Conservation (phyloP, 2,113 vertebrate genomes). For the Thunnus maccoyii region DNA sequence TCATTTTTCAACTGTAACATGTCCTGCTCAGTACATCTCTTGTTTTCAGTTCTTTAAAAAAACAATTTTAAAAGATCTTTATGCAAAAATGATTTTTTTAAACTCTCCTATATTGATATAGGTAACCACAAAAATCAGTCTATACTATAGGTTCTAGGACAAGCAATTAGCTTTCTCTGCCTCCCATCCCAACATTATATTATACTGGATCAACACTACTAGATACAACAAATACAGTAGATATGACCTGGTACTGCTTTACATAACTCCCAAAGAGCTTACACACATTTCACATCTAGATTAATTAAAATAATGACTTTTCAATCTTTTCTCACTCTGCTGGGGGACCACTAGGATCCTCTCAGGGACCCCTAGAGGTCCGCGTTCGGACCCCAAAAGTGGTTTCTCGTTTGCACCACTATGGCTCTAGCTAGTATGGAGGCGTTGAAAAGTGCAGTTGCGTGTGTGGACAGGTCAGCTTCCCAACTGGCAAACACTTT, state of each 20-base stretch:
- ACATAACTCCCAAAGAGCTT: neutral
- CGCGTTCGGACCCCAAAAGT: neutral
- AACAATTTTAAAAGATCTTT: neutral
- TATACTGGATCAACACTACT: too few relatives aligned
- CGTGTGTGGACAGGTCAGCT: conserved; percentile 6
- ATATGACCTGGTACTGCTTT: neutral
- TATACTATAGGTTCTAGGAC: too few relatives aligned
- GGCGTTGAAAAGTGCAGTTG: neutral
- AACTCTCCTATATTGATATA: neutral
- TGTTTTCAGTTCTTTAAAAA: too few relatives aligned
- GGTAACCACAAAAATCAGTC: too few relatives aligned
- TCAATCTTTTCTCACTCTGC: neutral
- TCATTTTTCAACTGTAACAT: too few relatives aligned
- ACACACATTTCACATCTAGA: neutral
- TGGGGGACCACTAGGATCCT: neutral
- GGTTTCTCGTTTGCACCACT: neutral
- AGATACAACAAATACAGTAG: neutral
- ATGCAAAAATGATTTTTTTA: neutral
- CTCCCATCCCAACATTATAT: neutral
- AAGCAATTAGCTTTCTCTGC: neutral
- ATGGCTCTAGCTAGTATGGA: neutral
- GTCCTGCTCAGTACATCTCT: too few relatives aligned
- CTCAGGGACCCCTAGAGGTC: neutral
- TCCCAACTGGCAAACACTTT: conserved; percentile 11
- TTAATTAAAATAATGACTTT: neutral